Conservation (phyloP, 2,888 invertebrate genomes). For the Steinernema carpocapsae region DNA sequence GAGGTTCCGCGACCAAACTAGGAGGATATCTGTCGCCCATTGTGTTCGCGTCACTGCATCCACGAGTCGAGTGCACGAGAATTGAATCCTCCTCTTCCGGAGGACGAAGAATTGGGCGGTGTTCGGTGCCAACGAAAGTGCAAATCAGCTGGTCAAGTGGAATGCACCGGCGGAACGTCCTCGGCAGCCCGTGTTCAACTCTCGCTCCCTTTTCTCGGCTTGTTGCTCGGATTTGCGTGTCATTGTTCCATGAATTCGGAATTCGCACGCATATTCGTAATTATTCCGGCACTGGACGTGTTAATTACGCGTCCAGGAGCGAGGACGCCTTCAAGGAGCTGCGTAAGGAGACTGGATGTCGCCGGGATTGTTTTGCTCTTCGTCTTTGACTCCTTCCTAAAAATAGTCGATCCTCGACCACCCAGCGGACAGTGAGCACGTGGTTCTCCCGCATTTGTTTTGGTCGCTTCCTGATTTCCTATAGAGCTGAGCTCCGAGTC, state of each 20-base stretch:
- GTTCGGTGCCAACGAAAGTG: slow-evolving; percentile 19
- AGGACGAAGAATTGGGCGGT: background rate
- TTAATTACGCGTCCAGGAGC: background rate
- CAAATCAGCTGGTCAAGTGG: slow-evolving; percentile 22
- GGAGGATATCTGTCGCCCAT: no score
- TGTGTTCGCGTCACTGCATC: background rate
- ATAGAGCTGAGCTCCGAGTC: background rate
- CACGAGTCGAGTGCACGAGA: background rate
- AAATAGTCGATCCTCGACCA: slow-evolving; percentile 14
- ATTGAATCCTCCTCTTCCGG: no score
- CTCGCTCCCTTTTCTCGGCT: background rate
- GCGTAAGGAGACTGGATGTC: background rate
- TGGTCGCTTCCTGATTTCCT: background rate
- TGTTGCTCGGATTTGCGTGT: background rate
- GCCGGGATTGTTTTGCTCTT: background rate
- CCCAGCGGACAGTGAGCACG: slow-evolving; percentile 4
- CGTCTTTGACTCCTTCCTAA: slow-evolving; percentile 2
- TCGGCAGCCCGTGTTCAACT: background rate
- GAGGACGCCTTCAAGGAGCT: background rate
- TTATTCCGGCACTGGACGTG: background rate
- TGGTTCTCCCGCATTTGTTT: slow-evolving; percentile 25
- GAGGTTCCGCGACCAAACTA: no score
- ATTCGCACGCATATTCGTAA: background rate
- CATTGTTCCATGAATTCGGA: background rate
- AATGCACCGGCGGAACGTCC: slow-evolving; percentile 17